Evolutionary conservation across 2,113 vertebrate genomes (phyloP), one percentile per base, ranked within the genome.

Genomic region (Crocuta crocuta): DNA sequence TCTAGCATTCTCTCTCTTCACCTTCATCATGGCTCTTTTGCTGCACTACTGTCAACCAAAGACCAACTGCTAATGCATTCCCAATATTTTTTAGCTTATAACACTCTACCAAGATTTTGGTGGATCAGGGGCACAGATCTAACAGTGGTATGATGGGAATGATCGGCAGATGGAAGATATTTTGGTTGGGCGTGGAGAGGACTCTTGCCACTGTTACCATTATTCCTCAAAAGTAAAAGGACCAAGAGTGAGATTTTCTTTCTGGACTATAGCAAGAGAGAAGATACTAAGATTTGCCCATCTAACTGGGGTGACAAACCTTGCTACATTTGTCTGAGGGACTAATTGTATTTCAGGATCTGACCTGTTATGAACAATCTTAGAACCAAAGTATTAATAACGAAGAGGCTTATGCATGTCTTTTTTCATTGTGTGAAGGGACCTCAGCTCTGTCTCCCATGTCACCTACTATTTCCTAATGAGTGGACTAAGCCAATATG

Each of bases 311-410:
- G 10, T 8, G 70, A 28, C 39, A 55, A 76, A 9, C 28, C 70
- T 93, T 33, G 10, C 78, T 89, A 5, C 2, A 7, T 73, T 96
- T 93, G 55, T 45, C 58, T 96, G 5, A 19, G 73, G 26, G 13
- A 26, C 24, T 88, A 33, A 23, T 43, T 91, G 24, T 68, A 53
- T 96, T 85, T 88, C 80, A 68, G 26, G 1, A 23, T 85, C 70
- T 96, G 86, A 97, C n/a, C n/a, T 87, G 23, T 4, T 68, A n/a
- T 63, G 65, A 70, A 90, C 84, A 96, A 48, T 71, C 43, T 96
- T 63, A 73, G 66, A 89, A 92, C 28, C 58, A 85, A 65, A 21
- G 84, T 28, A 65, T 78, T 78, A 76, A 74, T 81, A 63, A 87
- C 26, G 83, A 95, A 17, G 28, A 86, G 10, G 0, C 50, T 82